Conservation (phyloP, 2,888 invertebrate species). For the Chymomyza fuscimana region DNA sequence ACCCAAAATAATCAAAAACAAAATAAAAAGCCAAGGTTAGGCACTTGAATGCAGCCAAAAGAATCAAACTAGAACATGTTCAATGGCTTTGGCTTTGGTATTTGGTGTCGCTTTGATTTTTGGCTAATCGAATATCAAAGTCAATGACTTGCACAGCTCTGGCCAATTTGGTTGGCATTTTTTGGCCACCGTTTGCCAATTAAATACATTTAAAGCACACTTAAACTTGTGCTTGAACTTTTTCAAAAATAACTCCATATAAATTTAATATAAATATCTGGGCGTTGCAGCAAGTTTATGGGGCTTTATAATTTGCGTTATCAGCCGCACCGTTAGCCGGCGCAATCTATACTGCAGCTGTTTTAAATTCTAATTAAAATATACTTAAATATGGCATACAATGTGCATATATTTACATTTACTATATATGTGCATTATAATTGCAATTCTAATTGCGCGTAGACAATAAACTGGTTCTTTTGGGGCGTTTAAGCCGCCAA, state of each 20-base stretch:
- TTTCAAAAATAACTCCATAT: slow-evolving; percentile 35
- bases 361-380: slow-evolving; percentile 59
- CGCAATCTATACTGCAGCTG: slow-evolving; percentile 57
- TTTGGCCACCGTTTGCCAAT: slow-evolving; percentile 68
- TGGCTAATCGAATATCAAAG: slow-evolving; percentile 74
- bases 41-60: slow-evolving; percentile 60
- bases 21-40: slow-evolving; percentile 47
- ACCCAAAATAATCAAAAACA: slow-evolving; percentile 20
- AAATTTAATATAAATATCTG: slow-evolving; percentile 40
- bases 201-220: slow-evolving; percentile 34
- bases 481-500: slow-evolving; percentile 11
- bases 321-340: slow-evolving; percentile 58
- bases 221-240: slow-evolving; percentile 57
- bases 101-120: slow-evolving; percentile 32
- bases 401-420: background rate
- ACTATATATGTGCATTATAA: background rate
- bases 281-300: slow-evolving; percentile 19
- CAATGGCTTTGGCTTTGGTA: slow-evolving; percentile 39
- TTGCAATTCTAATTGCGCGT: slow-evolving; percentile 13
- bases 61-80: slow-evolving; percentile 67
- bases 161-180: slow-evolving; percentile 61
- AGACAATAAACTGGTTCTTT: slow-evolving; percentile 60
- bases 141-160: slow-evolving; percentile 69
- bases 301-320: slow-evolving; percentile 15
- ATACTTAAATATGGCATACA: background rate